Percentiles rank a stretch among this genome's conserved stretches.
Evolutionary conservation across 2,888 invertebrate species (phyloP).

Genomic region (Lissocephala sabroskyi): DNA sequence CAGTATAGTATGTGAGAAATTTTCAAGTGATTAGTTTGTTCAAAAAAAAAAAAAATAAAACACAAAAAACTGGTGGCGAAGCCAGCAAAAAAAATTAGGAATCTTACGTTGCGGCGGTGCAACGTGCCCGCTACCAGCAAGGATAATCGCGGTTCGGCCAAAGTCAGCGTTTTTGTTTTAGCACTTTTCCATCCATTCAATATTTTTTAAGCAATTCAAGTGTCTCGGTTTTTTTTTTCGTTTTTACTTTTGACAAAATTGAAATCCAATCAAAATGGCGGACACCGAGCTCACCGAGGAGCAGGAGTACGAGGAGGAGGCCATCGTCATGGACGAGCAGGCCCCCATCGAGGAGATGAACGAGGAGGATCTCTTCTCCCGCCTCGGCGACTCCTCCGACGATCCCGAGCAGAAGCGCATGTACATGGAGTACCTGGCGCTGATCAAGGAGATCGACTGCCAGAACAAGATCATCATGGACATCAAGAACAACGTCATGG

Average conservation of each 20-base stretch:
- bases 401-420: slow-evolving; percentile 60
- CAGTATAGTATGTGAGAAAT: background rate
- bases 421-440: slow-evolving; percentile 59
- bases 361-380: slow-evolving; percentile 52
- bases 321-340: slow-evolving; percentile 19
- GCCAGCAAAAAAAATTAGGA: too few species aligned
- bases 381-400: slow-evolving; percentile 53
- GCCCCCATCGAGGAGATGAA: slow-evolving; percentile 33
- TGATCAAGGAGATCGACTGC: slow-evolving; percentile 64
- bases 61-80: too few species aligned
- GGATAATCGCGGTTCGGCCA: too few species aligned
- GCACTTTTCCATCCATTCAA: too few species aligned
- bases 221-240: too few species aligned
- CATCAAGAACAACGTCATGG: slow-evolving; percentile 60
- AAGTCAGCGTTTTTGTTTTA: too few species aligned
- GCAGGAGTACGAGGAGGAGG: slow-evolving; percentile 32
- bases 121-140: too few species aligned
- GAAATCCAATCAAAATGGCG: slow-evolving; percentile 19
- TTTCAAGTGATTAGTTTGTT: too few species aligned
- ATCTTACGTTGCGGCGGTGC: too few species aligned
- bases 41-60: background rate
- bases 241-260: background rate
- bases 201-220: too few species aligned
- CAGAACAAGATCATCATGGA: slow-evolving; percentile 66
- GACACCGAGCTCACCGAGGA: slow-evolving; percentile 35